phyloP scores from a whole-genome alignment of 2,888 invertebrate species.

The Eilema caniola region DNA sequence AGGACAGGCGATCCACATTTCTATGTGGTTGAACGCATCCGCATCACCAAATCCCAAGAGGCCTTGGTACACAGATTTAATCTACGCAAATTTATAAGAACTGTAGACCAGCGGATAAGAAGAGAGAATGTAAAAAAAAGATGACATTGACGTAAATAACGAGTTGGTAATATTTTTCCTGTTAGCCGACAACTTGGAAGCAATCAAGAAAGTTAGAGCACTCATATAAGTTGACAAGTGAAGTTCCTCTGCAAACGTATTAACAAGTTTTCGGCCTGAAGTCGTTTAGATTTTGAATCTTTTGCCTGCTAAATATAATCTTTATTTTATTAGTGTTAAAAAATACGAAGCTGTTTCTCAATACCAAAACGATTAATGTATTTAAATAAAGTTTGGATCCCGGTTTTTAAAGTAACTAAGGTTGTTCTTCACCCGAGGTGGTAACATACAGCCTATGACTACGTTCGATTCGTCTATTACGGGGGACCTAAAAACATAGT shows the following conservation, averaged over 20 bases:
- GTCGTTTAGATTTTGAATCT: slow-evolving; percentile 33
- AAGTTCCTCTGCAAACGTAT: slow-evolving; percentile 41
- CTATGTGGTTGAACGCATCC: no score
- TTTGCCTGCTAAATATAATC: slow-evolving; percentile 15
- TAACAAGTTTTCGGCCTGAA: slow-evolving; percentile 36
- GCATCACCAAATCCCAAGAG: no score
- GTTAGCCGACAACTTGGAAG: slow-evolving; percentile 37
- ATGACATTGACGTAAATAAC: slow-evolving; percentile 33
- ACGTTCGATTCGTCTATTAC: no score
- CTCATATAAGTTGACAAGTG: slow-evolving; percentile 48
- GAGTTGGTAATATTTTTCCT: slow-evolving; percentile 44
- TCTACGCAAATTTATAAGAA: background rate
- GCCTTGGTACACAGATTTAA: background rate
- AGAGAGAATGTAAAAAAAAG: slow-evolving; percentile 17
- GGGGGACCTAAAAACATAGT: no score
- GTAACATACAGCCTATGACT: no score
- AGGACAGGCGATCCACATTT: no score
- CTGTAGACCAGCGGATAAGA: background rate
- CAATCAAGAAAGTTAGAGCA: slow-evolving; percentile 49
- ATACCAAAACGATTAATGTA: no score
- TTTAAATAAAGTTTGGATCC: no score
- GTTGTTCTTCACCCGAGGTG: no score
- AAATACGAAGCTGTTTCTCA: no score
- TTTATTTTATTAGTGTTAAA: no score
- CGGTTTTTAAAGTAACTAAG: no score